These are phyloP conservation scores for Oreohelix idahoensis DNA, from an alignment of 1,140 invertebrate genomes.

Conservation along the genomic window DNA sequence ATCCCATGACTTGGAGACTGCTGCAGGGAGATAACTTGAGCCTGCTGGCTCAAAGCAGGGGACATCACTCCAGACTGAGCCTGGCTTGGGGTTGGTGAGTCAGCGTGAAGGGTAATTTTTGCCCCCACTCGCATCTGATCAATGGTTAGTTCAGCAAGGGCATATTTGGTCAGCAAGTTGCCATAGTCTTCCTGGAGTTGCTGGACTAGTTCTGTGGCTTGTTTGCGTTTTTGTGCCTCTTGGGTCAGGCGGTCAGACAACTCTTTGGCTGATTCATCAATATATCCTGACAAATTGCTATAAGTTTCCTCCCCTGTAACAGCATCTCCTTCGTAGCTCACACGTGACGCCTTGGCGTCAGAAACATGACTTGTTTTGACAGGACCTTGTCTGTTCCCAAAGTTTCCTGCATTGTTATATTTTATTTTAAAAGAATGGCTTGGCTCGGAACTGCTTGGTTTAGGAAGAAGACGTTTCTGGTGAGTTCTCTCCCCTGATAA, in stretches of 20 bases:
- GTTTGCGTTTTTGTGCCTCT: conserved; percentile 63
- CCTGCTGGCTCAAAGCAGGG: conserved; percentile 51
- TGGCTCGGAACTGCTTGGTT: conserved; percentile 50
- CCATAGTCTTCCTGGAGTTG: conserved; percentile 71
- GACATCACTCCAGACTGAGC: conserved; percentile 44
- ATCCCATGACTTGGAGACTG: conserved; percentile 28
- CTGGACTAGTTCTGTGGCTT: conserved; percentile 68
- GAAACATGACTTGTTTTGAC: conserved; percentile 64
- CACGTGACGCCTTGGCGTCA: conserved; percentile 53
- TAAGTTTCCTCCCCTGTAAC: conserved; percentile 50
- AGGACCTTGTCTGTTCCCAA: conserved; percentile 51
- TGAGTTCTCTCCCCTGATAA: not conserved
- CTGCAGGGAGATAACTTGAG: conserved; percentile 55
- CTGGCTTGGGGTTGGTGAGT: conserved; percentile 64
- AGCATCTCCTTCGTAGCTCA: conserved; percentile 45
- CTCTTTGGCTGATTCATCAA: conserved; percentile 55
- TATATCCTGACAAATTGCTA: not conserved
- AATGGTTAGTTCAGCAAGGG: conserved; percentile 72
- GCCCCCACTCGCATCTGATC: conserved; percentile 72
- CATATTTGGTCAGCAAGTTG: conserved; percentile 71
- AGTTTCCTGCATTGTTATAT: conserved; percentile 61
- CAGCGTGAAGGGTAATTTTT: conserved; percentile 64
- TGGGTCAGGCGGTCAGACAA: conserved; percentile 62
- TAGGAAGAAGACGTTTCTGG: conserved; percentile 61
- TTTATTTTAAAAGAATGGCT: conserved; percentile 58